Base-by-base conservation (phyloP, 1,140 invertebrate genomes). In the Gryllus bimaculatus region DNA sequence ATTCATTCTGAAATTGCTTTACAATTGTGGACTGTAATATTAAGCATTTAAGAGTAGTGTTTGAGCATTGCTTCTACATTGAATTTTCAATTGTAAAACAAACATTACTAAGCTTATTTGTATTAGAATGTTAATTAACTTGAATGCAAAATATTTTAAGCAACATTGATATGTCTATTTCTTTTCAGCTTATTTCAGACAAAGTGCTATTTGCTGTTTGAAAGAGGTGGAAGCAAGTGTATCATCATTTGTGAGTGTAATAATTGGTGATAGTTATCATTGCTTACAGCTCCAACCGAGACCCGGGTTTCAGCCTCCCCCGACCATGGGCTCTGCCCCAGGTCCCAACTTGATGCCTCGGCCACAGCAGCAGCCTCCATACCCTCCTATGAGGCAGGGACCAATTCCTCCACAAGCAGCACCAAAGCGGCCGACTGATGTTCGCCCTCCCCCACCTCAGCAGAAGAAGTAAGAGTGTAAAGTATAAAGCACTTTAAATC, bases 401-500 rank as follows among this genome's bases (percentile, higher is more conserved):
- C 88, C 89, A 18, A 89, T 90, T 84, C 87, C 87, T 18, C 86
- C 88, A 21, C 86, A 85, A 78, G 82, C 82, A 21, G 88, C 88
- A 66, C 87, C 87, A 54, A 93, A 93, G 85, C 84, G 91, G 74
- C 89, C 89, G 8, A 84, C 87, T 4, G 91, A 91, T 84, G 88
- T 87, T 81, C 87, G 91, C 81, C 87, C 88, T 77, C 87, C 89
- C n/a, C 91, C 89, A 80, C 89, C 83, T 82, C 87, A 90, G 84
- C 81, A 74, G 79, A 92, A 92, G 84, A 88, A 88, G 88, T 91
- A 88, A 77, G 76, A 77, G 12, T 76, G 13, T n/a, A 39, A 39
- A 39, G 26, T 39, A 5, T 39, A 39, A 76, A 75, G 80, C 80
- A 74, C 76, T 66, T 77, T 75, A 73, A 73, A 47, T 48, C 8